Base-by-base conservation (phyloP, 2,113 vertebrate genomes). In the Hystrix cristata region DNA sequence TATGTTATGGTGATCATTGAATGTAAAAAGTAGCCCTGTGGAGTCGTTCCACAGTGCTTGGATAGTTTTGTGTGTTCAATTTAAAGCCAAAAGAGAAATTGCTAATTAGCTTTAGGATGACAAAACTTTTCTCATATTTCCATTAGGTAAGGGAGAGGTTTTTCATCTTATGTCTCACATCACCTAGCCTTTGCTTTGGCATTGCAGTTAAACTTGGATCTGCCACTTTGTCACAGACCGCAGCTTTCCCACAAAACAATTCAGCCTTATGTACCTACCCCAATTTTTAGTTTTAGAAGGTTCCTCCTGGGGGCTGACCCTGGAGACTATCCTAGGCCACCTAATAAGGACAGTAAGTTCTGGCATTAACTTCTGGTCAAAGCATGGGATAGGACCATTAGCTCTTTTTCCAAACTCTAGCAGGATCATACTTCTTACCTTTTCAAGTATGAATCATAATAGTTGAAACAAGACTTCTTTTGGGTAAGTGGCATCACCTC, bases 1-100 rank as follows among this genome's bases (percentile, higher is more conserved):
- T 80, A 55, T 87, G 69, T 71, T 91, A 55, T 29, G 62, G 82
- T 96, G 90, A 79, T 86, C 60, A 12, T 84, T 25, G 69, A 86
- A 8, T 88, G 7, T 95, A 48, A 85, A 96, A 97, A 43, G 64
- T 51, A 96, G 87, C 95, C 92, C 93, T 48, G 59, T 90, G 93
- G 95, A 84, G 71, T 95, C 92, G 71, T 94, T 95, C 84, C 18
- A 23, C 38, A 79, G 55, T 85, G 55, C 71, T 90, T 78, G 60
- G 76, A 38, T 96, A 88, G 79, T 91, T 95, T 87, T 92, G 71
- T 96, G 65, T 97, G 94, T 87, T 97, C 84, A 90, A 23, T 97
- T 96, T 97, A 95, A 95, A 92, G 84, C 74, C 9, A 3, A 95
- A 97, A 95, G 64, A 91, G 94, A 97, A 97, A 93, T 90, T 46